Evolutionary conservation across 2,888 invertebrate genomes (phyloP).

Genomic region (Drosophila basisetae): DNA sequence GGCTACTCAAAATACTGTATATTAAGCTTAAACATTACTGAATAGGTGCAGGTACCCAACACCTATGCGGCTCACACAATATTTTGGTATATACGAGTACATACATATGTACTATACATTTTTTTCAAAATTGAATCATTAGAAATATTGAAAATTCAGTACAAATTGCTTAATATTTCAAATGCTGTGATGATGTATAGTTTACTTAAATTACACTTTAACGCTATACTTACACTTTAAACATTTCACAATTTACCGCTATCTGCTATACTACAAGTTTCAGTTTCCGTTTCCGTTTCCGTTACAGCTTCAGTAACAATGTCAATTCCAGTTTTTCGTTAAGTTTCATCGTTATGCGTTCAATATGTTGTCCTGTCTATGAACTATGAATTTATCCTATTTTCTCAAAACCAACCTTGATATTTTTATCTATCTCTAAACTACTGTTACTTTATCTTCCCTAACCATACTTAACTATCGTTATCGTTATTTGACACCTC

Average conservation of each 20-base stretch:
- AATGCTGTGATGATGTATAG: background rate
- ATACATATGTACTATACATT: background rate
- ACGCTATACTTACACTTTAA: slow-evolving; percentile 10
- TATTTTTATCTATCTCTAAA: slow-evolving; percentile 19
- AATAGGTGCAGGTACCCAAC: slow-evolving; percentile 3
- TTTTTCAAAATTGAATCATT: background rate
- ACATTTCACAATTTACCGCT: slow-evolving; percentile 18
- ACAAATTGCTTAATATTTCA: slow-evolving; percentile 4
- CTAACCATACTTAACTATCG: slow-evolving; percentile 31
- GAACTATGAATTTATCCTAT: slow-evolving; percentile 1
- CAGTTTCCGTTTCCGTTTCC: slow-evolving; percentile 7
- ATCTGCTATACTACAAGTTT: slow-evolving; percentile 16
- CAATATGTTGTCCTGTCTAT: slow-evolving; percentile 9
- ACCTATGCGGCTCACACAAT: slow-evolving; percentile 2
- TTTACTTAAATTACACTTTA: slow-evolving; percentile 3
- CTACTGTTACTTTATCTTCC: slow-evolving; percentile 9
- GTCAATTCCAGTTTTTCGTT: slow-evolving; percentile 26
- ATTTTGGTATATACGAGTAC: background rate
- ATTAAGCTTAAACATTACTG: background rate
- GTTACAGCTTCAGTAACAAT: slow-evolving; percentile 13
- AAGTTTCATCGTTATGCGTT: slow-evolving; percentile 15
- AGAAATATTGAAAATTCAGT: background rate
- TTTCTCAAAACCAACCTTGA: slow-evolving; percentile 2
- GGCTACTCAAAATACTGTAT: slow-evolving; percentile 8
- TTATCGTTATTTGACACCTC: slow-evolving; percentile 28